phyloP scores from a whole-genome alignment of 53 echinoderm and acorn worm species.

The Paracentrotus lividus region DNA sequence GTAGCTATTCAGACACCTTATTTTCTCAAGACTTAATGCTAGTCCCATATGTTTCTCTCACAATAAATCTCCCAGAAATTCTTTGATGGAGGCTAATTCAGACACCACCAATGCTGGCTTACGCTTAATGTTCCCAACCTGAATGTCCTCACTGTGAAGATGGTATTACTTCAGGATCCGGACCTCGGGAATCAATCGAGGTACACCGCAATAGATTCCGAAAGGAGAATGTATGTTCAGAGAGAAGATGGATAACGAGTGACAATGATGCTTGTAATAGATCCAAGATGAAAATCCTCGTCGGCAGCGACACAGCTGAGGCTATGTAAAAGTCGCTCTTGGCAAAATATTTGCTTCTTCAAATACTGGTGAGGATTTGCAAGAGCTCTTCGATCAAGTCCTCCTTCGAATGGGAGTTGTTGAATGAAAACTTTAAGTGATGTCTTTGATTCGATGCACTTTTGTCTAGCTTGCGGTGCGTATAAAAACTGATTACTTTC shows the following conservation, averaged over 20 bases:
- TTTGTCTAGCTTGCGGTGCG: background rate
- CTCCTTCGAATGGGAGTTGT: background rate
- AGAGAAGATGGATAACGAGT: background rate
- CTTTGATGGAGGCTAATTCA: background rate
- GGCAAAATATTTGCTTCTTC: constrained; percentile 43
- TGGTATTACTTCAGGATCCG: background rate
- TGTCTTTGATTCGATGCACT: constrained; percentile 6
- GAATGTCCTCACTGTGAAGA: background rate
- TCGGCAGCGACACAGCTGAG: constrained; percentile 36
- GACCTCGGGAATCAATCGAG: constrained; percentile 38
- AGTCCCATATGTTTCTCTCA: background rate
- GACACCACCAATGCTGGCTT: background rate
- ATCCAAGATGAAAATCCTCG: constrained; percentile 37
- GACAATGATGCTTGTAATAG: constrained; percentile 27
- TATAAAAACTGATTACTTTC: constrained; percentile 18
- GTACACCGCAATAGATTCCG: background rate
- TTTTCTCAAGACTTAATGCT: background rate
- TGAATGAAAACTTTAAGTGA: constrained; percentile 1
- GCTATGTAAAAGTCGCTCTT: background rate
- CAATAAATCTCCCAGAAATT: background rate
- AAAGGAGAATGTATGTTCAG: background rate
- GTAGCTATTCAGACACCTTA: background rate
- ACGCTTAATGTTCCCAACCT: background rate
- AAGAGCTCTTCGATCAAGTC: constrained; percentile 1
- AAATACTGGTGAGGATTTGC: constrained; percentile 32